Evolutionary conservation across 2,113 vertebrate species (phyloP).

Genomic region (Vicugna pacos): DNA sequence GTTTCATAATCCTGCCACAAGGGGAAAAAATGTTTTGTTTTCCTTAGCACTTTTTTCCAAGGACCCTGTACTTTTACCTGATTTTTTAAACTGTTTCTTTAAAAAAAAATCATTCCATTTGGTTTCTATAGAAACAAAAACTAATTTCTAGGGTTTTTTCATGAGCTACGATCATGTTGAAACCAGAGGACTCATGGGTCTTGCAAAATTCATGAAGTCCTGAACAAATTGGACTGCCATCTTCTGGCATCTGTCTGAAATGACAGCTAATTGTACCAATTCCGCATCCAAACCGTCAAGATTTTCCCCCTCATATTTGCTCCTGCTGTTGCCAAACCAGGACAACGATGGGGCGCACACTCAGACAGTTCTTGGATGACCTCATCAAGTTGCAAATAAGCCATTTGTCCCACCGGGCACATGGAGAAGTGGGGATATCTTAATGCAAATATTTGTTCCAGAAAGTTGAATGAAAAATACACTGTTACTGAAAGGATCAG

Average conservation of each 20-base stretch:
- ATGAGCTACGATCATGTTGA: slow-evolving; percentile 76
- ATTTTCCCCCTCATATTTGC: background rate
- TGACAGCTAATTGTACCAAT: slow-evolving; percentile 57
- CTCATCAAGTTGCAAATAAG: slow-evolving; percentile 52
- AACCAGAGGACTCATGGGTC: slow-evolving; percentile 74
- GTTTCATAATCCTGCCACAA: background rate
- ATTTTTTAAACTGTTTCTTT: slow-evolving; percentile 54
- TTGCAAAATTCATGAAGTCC: slow-evolving; percentile 78
- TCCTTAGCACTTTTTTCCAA: background rate
- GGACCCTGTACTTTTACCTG: slow-evolving; percentile 44
- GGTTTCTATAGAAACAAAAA: slow-evolving; percentile 83
- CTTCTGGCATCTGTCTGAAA: slow-evolving; percentile 75
- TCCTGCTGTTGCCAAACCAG: background rate
- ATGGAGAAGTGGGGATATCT: background rate
- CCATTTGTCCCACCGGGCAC: background rate
- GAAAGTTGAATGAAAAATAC: slow-evolving; percentile 49
- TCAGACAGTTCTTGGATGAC: background rate
- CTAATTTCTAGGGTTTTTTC: slow-evolving; percentile 76
- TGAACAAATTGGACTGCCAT: slow-evolving; percentile 78
- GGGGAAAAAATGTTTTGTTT: slow-evolving; percentile 13
- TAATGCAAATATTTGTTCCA: slow-evolving; percentile 42
- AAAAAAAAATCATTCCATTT: slow-evolving; percentile 15
- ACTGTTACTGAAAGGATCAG: background rate
- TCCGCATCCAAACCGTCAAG: background rate
- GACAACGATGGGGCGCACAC: background rate